phyloP scores from a whole-genome alignment of 2,113 vertebrate species.

The Eulemur macaco region DNA sequence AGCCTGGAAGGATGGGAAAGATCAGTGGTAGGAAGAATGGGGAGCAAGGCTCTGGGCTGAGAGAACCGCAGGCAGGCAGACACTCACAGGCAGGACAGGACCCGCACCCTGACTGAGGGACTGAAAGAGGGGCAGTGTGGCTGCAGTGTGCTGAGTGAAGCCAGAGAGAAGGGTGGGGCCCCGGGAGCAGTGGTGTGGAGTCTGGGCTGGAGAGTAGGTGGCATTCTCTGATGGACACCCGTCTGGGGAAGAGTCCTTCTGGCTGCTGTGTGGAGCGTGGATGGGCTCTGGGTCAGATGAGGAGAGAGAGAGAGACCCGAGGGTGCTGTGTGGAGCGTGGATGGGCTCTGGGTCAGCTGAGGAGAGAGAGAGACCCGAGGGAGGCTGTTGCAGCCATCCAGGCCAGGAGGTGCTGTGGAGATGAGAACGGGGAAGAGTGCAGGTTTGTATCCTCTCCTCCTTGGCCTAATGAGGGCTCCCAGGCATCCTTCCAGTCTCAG shows the following conservation, averaged over 20 bases:
- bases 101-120: background rate
- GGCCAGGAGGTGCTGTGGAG: background rate
- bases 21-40: background rate
- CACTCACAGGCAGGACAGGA: background rate
- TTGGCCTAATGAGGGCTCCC: background rate
- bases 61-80: background rate
- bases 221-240: background rate
- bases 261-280: background rate
- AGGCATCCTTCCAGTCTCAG: background rate
- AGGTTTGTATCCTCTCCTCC: background rate
- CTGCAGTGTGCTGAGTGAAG: background rate
- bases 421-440: background rate
- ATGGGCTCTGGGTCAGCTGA: background rate
- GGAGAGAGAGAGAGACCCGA: background rate
- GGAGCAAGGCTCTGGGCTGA: background rate
- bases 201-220: background rate
- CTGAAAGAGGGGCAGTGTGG: background rate
- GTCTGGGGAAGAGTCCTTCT: background rate
- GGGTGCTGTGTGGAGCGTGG: background rate
- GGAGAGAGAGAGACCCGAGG: background rate
- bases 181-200: accelerated
- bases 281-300: background rate
- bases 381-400: background rate
- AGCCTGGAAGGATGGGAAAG: background rate
- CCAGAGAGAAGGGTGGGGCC: background rate